Evolutionary conservation across 1,140 invertebrate species (phyloP).

Genomic region (Wiebesia pumilae): DNA sequence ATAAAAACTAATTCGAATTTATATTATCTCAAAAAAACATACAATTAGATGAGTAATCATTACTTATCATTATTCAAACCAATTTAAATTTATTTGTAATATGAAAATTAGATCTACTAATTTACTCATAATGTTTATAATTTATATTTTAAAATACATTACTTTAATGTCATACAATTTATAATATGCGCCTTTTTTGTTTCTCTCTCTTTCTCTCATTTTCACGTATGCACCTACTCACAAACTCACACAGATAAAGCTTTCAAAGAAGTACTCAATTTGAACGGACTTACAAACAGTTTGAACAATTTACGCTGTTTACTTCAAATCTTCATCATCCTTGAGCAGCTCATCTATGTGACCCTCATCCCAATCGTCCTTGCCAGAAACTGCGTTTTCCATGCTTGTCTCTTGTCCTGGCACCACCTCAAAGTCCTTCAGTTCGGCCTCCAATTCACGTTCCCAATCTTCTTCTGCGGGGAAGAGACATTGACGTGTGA

Average conservation of each 20-base stretch:
- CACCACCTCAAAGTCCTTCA: constrained; percentile 94
- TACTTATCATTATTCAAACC: too few relatives aligned
- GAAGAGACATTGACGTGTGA: constrained; percentile 61
- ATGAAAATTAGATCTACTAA: neutral
- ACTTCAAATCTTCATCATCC: constrained; percentile 73
- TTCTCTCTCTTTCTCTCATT: too few relatives aligned
- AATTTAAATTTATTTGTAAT: neutral
- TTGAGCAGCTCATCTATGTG: constrained; percentile 78
- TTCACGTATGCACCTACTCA: neutral
- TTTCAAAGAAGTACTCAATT: neutral
- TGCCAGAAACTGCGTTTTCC: constrained; percentile 53
- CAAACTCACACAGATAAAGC: too few relatives aligned
- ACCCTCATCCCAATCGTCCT: constrained; percentile 77
- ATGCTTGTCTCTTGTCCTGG: constrained; percentile 60
- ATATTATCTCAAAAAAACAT: too few relatives aligned
- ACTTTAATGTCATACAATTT: neutral
- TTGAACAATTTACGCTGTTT: constrained; percentile 46
- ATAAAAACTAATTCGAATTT: too few relatives aligned
- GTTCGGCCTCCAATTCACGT: constrained; percentile 92
- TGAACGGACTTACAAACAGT: too few relatives aligned
- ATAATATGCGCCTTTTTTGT: neutral
- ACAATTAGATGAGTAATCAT: too few relatives aligned
- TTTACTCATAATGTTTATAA: neutral
- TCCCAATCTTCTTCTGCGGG: constrained; percentile 92
- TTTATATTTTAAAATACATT: neutral